Evolutionary conservation across 1,140 invertebrate genomes (phyloP), one percentile per base, ranked within the genome.

Genomic region (Drosophila tsacasi): DNA sequence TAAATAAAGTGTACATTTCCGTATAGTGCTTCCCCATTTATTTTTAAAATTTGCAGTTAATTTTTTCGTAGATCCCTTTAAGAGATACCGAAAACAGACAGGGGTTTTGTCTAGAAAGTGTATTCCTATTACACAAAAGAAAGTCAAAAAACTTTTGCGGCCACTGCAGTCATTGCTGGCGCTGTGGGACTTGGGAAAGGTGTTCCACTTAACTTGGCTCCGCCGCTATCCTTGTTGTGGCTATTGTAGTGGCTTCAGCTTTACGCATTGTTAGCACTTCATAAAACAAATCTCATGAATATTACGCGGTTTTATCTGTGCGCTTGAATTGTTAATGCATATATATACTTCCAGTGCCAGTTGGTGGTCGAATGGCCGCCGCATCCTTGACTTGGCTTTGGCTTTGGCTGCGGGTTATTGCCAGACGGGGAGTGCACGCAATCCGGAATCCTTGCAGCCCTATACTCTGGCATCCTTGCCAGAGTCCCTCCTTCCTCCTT

Each of bases 261-360:
- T 89, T 85, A 85, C 82, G 86, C 86, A 82, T 82, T 90, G 85
- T 90, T 90, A 85, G 85, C 85, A 90, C 86, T 76, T 85, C 81
- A 90, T 90, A 85, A 91, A 90, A 79, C 81, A 68, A 85, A 89
- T 73, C 85, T 90, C 81, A 82, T 90, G 86, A 90, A 90, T 90
- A 91, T 90, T 90, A 82, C 81, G 62, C 55, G 73, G 65, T 80
- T 76, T 85, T 85, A 73, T 84, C 59, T 62, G 62, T 46, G 35
- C 52, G 37, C 66, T 21, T 54, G 80, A n/a, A 87, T 83, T 67
- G 37, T 40, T 40, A 83, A 80, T 87, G 79, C 76, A 9, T 39
- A 67, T 65, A 55, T 2, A 2, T 3, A 25, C 23, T n/a, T n/a
- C 25, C 49, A 25, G 23, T 7, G 17, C 47, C 23, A 37, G 23